These are phyloP conservation scores for Melanotaenia trifasciata DNA, from an alignment of 2,797 vertebrate genomes.

Conservation along the genomic window DNA sequence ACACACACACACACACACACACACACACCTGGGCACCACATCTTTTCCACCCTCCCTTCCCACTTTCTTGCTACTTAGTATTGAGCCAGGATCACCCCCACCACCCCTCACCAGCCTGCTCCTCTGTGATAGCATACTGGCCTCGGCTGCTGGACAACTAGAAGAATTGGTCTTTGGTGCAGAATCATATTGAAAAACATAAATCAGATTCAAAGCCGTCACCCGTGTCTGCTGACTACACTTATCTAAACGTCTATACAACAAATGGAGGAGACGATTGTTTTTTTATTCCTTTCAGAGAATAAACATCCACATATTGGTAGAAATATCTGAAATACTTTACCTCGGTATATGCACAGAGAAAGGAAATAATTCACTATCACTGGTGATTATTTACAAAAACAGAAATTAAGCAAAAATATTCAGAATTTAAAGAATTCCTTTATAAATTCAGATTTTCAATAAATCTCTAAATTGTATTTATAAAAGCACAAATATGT, in stretches of 20 bases:
- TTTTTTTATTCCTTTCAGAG: constrained; percentile 57
- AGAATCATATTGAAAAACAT: constrained; percentile 89
- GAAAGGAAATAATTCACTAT: constrained; percentile 6
- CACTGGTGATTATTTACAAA: not conserved
- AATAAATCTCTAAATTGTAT: not conserved
- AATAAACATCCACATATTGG: constrained; percentile 58
- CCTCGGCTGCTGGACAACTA: constrained; percentile 88
- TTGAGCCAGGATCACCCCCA: constrained; percentile 51
- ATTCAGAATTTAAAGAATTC: constrained; percentile 21
- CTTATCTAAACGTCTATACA: constrained; percentile 74
- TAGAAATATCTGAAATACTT: constrained; percentile 18
- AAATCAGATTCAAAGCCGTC: constrained; percentile 73
- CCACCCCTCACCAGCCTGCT: constrained; percentile 54
- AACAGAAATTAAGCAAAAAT: constrained; percentile 10
- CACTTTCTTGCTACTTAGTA: constrained; percentile 75
- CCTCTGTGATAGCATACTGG: constrained; percentile 86
- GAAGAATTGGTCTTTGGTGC: constrained; percentile 91
- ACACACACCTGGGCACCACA: constrained; percentile 69
- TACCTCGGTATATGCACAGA: not conserved
- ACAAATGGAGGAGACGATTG: constrained; percentile 63
- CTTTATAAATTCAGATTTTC: not conserved
- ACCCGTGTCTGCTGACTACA: constrained; percentile 78
- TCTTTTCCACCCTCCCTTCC: constrained; percentile 71
- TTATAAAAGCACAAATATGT: constrained; percentile 1
- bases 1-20: no score